Conservation (phyloP, 2,797 vertebrate genomes). For the Pantherophis alleghaniensis region DNA sequence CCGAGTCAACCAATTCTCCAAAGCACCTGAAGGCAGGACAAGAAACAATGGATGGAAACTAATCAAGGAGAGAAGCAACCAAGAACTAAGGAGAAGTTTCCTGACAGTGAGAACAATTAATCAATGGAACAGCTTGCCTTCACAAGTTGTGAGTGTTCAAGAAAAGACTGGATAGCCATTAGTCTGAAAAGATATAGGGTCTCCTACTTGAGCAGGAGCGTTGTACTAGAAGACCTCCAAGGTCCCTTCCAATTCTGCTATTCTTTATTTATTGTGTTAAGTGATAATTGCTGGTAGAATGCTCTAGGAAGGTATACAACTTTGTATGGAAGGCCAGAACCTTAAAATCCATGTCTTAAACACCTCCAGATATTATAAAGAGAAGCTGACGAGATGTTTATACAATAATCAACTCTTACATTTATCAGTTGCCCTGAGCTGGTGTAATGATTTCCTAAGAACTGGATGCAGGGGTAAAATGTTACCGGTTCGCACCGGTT, state of each 20-base stretch:
- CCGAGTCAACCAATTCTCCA: slow-evolving; percentile 36
- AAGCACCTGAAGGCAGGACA: neutral
- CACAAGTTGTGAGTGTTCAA: neutral
- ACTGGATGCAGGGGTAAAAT: neutral
- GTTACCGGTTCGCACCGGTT: no score
- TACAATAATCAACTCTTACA: slow-evolving; percentile 40
- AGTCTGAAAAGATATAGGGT: neutral
- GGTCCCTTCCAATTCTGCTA: neutral
- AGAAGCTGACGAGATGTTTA: slow-evolving; percentile 16
- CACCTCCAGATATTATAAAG: slow-evolving; percentile 44
- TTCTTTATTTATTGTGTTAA: neutral
- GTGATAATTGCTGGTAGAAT: slow-evolving; percentile 51
- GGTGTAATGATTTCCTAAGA: neutral
- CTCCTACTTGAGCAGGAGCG: neutral
- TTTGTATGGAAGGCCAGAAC: slow-evolving; percentile 41
- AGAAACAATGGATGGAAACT: neutral
- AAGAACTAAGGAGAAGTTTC: neutral
- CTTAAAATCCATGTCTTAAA: slow-evolving; percentile 37
- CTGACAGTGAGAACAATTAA: neutral
- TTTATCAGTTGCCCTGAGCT: slow-evolving; percentile 33
- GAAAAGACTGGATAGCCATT: neutral
- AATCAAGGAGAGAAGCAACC: neutral
- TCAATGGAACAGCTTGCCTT: neutral
- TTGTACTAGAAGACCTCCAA: neutral
- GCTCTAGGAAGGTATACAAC: slow-evolving; percentile 53